Conservation (phyloP, 1,140 invertebrate genomes). For the Conus ventricosus region DNA sequence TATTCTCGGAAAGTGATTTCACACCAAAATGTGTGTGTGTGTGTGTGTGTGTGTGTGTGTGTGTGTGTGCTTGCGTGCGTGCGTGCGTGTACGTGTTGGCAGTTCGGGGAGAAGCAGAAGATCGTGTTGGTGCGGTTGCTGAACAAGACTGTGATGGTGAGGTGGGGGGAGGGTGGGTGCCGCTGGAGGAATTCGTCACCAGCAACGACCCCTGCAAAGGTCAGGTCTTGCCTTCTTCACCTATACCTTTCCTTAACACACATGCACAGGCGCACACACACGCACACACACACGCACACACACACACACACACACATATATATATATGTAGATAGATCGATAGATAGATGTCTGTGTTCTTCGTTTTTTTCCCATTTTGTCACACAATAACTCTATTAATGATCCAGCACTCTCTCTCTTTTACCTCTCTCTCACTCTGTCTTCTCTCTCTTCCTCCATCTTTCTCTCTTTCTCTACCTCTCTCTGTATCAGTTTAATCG, state of each 20-base stretch:
- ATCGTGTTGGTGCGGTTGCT: conserved; percentile 89
- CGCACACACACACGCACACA: not conserved
- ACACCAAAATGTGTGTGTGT: not conserved
- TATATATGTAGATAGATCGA: not conserved
- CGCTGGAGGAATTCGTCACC: conserved; percentile 91
- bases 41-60: not conserved
- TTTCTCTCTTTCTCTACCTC: not conserved
- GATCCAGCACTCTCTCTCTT: too few species aligned
- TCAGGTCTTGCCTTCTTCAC: conserved; percentile 37
- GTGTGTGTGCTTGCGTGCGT: not conserved
- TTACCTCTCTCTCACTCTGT: too few species aligned
- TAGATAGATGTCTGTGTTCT: not conserved
- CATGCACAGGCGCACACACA: not conserved
- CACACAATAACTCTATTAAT: too few species aligned
- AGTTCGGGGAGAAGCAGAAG: conserved; percentile 99
- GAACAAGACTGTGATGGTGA: conserved; percentile 87
- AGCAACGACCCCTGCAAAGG: conserved; percentile 88
- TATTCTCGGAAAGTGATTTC: too few species aligned
- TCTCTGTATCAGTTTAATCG: not conserved
- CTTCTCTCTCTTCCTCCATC: not conserved
- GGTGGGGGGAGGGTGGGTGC: conserved; percentile 95
- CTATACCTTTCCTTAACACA: not conserved
- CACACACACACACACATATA: not conserved
- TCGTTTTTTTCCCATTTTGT: not conserved
- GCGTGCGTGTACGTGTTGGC: conserved; percentile 51